Conservation (phyloP, 2,113 vertebrate species). For the Lasiurus borealis region DNA sequence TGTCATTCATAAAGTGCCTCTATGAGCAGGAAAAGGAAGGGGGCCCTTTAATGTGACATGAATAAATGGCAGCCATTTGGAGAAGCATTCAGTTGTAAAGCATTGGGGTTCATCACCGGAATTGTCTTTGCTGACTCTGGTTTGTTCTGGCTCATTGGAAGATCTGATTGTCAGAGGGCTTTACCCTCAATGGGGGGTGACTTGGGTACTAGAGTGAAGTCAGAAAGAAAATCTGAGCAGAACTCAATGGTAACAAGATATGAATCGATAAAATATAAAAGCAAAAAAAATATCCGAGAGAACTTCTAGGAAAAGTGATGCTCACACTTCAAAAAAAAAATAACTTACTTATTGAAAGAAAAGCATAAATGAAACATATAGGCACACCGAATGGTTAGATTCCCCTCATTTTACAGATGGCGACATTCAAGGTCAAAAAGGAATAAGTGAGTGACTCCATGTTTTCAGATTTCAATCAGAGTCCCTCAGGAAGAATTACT, state of each 20-base stretch:
- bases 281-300: accelerated
- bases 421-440: neutral
- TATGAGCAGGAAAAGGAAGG: constrained; percentile 86
- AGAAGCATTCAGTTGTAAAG: constrained; percentile 87
- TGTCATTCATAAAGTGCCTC: constrained; percentile 86
- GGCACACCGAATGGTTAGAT: no score
- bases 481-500: neutral
- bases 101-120: constrained; percentile 85
- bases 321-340: neutral
- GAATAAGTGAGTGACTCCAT: neutral
- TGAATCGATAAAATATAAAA: neutral
- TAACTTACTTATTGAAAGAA: neutral
- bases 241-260: accelerated
- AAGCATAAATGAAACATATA: neutral
- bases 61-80: constrained; percentile 89
- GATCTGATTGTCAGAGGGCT: constrained; percentile 75
- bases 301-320: neutral
- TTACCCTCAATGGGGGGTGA: constrained; percentile 49
- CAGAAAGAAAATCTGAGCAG: neutral
- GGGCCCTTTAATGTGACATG: constrained; percentile 86
- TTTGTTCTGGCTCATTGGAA: constrained; percentile 86
- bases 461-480: neutral
- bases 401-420: neutral
- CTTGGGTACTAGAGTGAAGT: neutral
- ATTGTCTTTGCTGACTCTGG: constrained; percentile 87